Evolutionary conservation across 2,888 invertebrate species (phyloP).

Genomic region (Stramonita haemastoma): DNA sequence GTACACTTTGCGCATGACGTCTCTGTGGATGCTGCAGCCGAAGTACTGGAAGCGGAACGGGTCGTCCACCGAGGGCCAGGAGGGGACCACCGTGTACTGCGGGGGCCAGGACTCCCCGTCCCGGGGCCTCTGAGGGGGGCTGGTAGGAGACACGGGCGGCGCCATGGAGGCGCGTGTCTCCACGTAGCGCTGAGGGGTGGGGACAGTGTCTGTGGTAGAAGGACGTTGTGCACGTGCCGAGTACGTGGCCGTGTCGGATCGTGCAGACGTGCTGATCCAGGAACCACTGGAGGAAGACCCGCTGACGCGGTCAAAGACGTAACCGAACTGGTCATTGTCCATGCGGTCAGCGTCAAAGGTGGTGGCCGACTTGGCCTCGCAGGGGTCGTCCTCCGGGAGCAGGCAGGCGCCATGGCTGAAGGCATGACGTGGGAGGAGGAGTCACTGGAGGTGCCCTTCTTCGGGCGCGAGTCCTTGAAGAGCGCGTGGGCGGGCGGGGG

Average conservation of each 20-base stretch:
- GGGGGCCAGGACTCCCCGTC: conserved; percentile 27
- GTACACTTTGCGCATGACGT: conserved; percentile 19
- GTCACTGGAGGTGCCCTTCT: neutral
- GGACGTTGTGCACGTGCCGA: conserved; percentile 35
- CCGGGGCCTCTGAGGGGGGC: conserved; percentile 13
- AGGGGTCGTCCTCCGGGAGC: neutral
- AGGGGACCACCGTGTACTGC: conserved; percentile 30
- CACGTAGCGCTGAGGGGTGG: conserved; percentile 4
- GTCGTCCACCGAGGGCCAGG: conserved; percentile 37
- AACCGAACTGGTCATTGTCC: conserved; percentile 36
- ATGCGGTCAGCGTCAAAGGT: conserved; percentile 42
- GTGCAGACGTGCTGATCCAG: neutral
- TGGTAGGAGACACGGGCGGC: neutral
- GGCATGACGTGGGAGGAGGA: neutral
- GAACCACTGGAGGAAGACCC: neutral
- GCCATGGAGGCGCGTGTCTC: conserved; percentile 14
- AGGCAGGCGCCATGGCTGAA: neutral
- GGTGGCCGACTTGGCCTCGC: conserved; percentile 10
- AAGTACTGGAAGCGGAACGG: conserved; percentile 26
- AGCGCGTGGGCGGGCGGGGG: neutral
- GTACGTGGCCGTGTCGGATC: conserved; percentile 26
- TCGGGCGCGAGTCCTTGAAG: neutral
- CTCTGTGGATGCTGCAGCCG: neutral
- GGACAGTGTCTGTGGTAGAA: conserved; percentile 32
- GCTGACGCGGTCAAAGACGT: conserved; percentile 38